phyloP scores from a whole-genome alignment of 2,888 invertebrate species.

The Drosophila buzzatii region DNA sequence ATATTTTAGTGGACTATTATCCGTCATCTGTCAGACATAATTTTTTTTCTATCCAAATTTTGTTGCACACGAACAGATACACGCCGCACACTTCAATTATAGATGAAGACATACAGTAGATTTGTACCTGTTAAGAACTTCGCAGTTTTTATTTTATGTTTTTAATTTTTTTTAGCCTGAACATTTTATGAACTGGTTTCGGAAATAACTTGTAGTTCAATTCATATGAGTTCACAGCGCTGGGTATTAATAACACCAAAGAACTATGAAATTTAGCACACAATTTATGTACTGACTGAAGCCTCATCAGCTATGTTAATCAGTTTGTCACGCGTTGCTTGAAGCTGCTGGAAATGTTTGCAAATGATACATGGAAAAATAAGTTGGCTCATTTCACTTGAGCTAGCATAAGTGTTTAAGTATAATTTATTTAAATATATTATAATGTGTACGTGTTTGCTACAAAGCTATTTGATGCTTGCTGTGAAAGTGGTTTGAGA shows the following conservation, averaged over 20 bases:
- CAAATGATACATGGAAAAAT: neutral
- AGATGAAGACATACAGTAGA: neutral
- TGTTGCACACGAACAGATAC: constrained; percentile 1
- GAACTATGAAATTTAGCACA: constrained; percentile 34
- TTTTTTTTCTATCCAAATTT: constrained; percentile 5
- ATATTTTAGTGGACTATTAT: neutral
- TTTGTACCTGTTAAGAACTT: neutral
- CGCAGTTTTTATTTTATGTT: neutral
- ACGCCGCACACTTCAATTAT: neutral
- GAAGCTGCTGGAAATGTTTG: neutral
- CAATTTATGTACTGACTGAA: constrained; percentile 12
- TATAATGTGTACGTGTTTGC: no score
- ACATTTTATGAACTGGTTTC: constrained; percentile 38
- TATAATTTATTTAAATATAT: neutral
- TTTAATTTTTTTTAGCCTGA: neutral
- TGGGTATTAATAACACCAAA: constrained; percentile 21
- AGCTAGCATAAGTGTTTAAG: neutral
- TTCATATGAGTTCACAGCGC: constrained; percentile 39
- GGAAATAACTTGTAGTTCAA: constrained; percentile 19
- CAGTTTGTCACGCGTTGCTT: constrained; percentile 37
- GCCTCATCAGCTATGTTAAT: constrained; percentile 35
- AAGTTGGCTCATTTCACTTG: neutral
- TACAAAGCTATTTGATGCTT: no score
- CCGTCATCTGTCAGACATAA: neutral
- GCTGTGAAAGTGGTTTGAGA: no score